Evolutionary conservation across 2,888 invertebrate species (phyloP), one percentile per base, ranked within the genome.

Genomic region (Seira ritae): DNA sequence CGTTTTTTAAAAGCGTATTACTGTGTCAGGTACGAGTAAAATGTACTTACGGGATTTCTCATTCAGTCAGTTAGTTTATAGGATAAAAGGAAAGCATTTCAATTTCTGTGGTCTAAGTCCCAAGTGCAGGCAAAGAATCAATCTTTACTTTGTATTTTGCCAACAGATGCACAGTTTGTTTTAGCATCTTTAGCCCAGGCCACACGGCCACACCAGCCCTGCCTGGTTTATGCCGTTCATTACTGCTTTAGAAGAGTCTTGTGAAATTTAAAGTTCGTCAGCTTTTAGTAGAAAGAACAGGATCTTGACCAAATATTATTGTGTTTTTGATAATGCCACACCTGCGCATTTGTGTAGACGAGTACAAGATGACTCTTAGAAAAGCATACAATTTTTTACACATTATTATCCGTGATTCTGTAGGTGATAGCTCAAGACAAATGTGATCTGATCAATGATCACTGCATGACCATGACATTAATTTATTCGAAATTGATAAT

Each of bases 31-130:
- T 50, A 50, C 50, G 50, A 31, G 8, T 50, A 12, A n/a, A 50
- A 50, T 50, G 50, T 50, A 50, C 50, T 50, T 50, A 50, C 50
- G 50, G 50, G 50, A 50, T n/a, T 50, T 31, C 50, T 50, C 17
- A 50, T 50, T 50, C 12, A 50, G 8, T 8, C 31, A 31, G 31
- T 31, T 31, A 8, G 31, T 31, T 31, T 31, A 31, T 31, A 31
- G 3, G 31, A 31, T 31, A 2, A 31, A 31, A 31, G 31, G 31
- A 31, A 31, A 31, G 31, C 8, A 31, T 31, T 31, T 31, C 31
- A 31, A 31, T 31, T 50, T 3, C 12, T 50, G 17, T 50, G 50
- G 50, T 12, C 50, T 50, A 50, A 15, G 1, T 2, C 50, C 15
- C 50, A 50, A 50, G n/a, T n/a, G n/a, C n/a, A n/a, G 12, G 50